Percentiles rank a stretch among this genome's conserved stretches.
These are phyloP conservation scores for Hystrix cristata DNA, from an alignment of 2,113 vertebrate genomes.

Conservation along the genomic window DNA sequence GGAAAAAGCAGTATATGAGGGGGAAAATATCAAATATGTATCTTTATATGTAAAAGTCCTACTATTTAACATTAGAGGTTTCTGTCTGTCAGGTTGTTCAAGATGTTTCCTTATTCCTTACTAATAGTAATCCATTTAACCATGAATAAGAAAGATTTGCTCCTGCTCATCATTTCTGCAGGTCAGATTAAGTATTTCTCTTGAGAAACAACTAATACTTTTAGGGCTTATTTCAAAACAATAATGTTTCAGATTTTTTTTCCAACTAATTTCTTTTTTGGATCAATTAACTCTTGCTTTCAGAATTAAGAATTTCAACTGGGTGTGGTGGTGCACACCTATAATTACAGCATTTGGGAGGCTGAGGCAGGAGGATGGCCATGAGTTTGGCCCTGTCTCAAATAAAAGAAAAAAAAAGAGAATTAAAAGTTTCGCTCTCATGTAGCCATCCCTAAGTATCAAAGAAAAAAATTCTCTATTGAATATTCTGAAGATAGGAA, in stretches of 20 bases:
- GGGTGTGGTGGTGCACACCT: not conserved
- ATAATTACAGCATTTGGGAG: not conserved
- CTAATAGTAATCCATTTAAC: not conserved
- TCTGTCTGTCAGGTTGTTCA: constrained; percentile 35
- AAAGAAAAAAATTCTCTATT: not conserved
- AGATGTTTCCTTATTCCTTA: constrained; percentile 51
- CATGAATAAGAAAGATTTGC: not conserved
- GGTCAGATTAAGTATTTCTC: not conserved
- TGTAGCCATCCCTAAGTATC: not conserved
- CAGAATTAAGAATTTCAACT: not conserved
- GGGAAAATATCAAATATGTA: not conserved
- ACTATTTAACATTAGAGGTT: constrained; percentile 21
- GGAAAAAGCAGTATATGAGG: not conserved
- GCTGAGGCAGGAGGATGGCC: not conserved
- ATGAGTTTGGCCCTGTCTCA: not conserved
- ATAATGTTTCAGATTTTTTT: not conserved
- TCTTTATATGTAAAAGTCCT: constrained; percentile 40
- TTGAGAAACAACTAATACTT: constrained; percentile 9
- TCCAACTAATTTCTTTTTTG: not conserved
- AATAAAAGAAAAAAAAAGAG: not conserved
- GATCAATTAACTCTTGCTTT: not conserved
- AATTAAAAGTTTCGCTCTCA: constrained; percentile 12
- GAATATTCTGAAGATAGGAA: not conserved
- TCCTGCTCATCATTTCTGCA: constrained; percentile 16
- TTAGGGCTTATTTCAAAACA: not conserved